Base-by-base conservation (phyloP, 2,797 vertebrate species). In the Eleutherodactylus coqui region DNA sequence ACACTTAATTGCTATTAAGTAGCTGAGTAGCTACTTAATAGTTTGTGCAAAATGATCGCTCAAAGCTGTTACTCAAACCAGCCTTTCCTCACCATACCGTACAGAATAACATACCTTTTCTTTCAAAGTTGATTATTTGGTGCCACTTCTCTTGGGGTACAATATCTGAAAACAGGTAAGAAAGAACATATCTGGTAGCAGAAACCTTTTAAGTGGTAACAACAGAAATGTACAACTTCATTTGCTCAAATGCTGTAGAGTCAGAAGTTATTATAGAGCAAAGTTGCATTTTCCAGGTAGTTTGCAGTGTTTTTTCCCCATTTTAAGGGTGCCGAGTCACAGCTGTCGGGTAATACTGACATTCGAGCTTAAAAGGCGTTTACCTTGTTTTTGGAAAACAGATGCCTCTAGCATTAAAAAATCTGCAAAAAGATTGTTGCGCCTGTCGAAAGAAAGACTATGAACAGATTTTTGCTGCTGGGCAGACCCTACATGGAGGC, bases 191-290 rank as follows among this genome's bases (percentile, higher is more conserved):
- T n/a, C n/a, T n/a, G n/a, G n/a, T n/a, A n/a, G n/a, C n/a, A n/a
- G n/a, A n/a, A n/a, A n/a, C 58, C 58, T 60, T 27, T 60, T 60
- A 60, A 60, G 58, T 41, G 10, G 67, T 70, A 70, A 70, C 19
- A 38, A 38, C 67, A 38, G 36, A 9, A 70, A 70, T 70, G 10
- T 70, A 70, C 36, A 32, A 34, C 64, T 69, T 69, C 64, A 69
- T 69, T 75, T 45, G 43, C 72, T 47, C 43, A 47, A 38, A 45
- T 75, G 32, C 45, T 49, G 45, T 11, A 29, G 43, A 29, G 41
- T 75, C n/a, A 14, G 19, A 4, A 45, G 73, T 72, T 72, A 72
- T 19, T 10, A 17, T 4, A 76, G 19, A 76, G 21, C 36, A 19
- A 76, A 53, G 45, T 32, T 75, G 45, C 27, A 76, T 51, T 76